Evolutionary conservation across 92 coral and sea anemone genomes (phyloP), one percentile per base, ranked within the genome.

Genomic region (Zoanthus sansibaricus): DNA sequence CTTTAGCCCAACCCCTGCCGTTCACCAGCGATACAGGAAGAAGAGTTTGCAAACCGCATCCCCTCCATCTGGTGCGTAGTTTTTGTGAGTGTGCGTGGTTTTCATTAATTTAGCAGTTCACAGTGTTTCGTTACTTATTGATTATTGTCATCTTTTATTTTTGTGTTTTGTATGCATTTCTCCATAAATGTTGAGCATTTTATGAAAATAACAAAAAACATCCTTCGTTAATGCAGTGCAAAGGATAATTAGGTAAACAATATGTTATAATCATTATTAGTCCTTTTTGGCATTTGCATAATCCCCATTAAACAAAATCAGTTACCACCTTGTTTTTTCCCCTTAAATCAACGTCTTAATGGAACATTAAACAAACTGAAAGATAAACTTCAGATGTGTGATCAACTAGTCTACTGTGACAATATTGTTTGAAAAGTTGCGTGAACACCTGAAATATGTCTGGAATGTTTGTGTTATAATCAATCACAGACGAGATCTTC

Each of bases 21-120:
- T 69, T 9, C 74, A 69, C 16, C 16, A 69, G 74, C 25, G 47
- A 44, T 69, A 69, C 74, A 69, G 45, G 74, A 69, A 69, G 74
- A 69, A 69, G 74, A 69, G 74, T 69, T 30, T 44, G 17, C 47
- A 30, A 69, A 69, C 45, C 74, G 74, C 74, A 69, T 69, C 74
- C 74, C 74, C 72, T 68, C 42, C 46, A 68, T 68, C 72, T 31
- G 74, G 74, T 69, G 74, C 74, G 74, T 69, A 69, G 74, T 69
- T 69, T 69, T 69, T 69, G 32, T 17, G 74, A 69, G 74, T 69
- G 47, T 25, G 74, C 74, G 74, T 12, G 74, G 31, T 69, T 69
- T 69, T 69, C 74, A 25, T 69, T 44, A 69, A 69, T 44, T 69
- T 69, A 69, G 74, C 46, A 69, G 74, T 69, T 69, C 74, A 69